A percentile compares a stretch with the other conserved stretches of the same genome.
Evolutionary conservation across 1,140 invertebrate species (phyloP).

Genomic region (Drosophila mojavensis): DNA sequence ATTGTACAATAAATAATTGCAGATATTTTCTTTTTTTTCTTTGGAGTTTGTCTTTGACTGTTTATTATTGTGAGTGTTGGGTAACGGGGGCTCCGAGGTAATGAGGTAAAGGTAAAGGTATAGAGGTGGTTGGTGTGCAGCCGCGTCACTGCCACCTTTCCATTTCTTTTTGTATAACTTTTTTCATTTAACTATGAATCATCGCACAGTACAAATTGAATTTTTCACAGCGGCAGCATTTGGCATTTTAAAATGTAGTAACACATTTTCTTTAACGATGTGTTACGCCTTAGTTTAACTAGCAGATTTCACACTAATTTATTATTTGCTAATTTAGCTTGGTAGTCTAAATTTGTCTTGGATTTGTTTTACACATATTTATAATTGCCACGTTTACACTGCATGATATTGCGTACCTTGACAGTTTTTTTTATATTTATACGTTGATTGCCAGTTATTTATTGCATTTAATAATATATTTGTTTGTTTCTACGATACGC

Average conservation of each 20-base stretch:
- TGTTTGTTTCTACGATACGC: slow-evolving; percentile 21
- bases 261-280: slow-evolving; percentile 14
- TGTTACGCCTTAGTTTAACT: slow-evolving; percentile 3
- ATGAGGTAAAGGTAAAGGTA: no score
- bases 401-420: slow-evolving; percentile 30
- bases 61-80: slow-evolving; percentile 7
- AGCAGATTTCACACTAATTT: slow-evolving; percentile 2
- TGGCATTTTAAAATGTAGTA: not conserved
- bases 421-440: slow-evolving; percentile 15
- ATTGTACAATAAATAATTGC: not conserved
- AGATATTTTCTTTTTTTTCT: not conserved
- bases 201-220: slow-evolving; percentile 11
- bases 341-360: not conserved
- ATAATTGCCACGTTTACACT: slow-evolving; percentile 34
- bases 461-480: slow-evolving; percentile 29
- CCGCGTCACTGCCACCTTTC: slow-evolving; percentile 43
- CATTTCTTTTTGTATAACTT: slow-evolving; percentile 23
- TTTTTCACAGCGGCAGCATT: slow-evolving; percentile 4
- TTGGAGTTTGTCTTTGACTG: slow-evolving; percentile 3
- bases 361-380: not conserved
- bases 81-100: not conserved
- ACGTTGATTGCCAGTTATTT: slow-evolving; percentile 30
- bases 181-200: slow-evolving; percentile 32
- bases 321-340: not conserved
- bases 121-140: slow-evolving; percentile 11